Evolutionary conservation across 2,888 invertebrate species (phyloP).

Genomic region (Drosophila incognita): DNA sequence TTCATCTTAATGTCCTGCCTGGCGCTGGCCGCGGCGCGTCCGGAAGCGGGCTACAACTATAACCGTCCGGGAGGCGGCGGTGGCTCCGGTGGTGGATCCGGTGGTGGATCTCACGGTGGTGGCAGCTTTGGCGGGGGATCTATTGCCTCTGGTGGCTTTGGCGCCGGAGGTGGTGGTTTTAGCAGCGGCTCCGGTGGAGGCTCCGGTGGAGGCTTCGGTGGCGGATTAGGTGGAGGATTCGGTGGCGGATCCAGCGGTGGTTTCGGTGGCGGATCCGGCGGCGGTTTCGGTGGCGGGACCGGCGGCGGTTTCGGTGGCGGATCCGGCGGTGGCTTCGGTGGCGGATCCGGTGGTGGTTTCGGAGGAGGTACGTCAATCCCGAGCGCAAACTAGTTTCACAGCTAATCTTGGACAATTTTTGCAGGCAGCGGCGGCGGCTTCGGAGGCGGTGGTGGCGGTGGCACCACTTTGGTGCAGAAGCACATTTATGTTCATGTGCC

Average conservation of each 20-base stretch:
- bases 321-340: slow-evolving; percentile 62
- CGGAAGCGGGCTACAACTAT: slow-evolving; percentile 85
- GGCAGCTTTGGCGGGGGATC: not conserved
- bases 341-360: slow-evolving; percentile 60
- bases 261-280: slow-evolving; percentile 59
- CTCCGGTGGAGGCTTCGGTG: slow-evolving; percentile 37
- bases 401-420: slow-evolving; percentile 42
- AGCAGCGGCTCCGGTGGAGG: slow-evolving; percentile 34
- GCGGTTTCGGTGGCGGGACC: slow-evolving; percentile 61
- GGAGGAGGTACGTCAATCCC: slow-evolving; percentile 67
- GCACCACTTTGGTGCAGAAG: slow-evolving; percentile 89
- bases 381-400: slow-evolving; percentile 4
- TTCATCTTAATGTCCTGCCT: slow-evolving; percentile 85
- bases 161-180: slow-evolving; percentile 63
- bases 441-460: slow-evolving; percentile 81
- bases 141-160: not conserved
- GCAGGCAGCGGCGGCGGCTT: slow-evolving; percentile 70
- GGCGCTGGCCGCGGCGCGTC: slow-evolving; percentile 84
- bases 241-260: slow-evolving; percentile 55
- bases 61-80: slow-evolving; percentile 85
- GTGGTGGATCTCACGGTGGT: slow-evolving; percentile 53
- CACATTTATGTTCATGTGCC: slow-evolving; percentile 96
- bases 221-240: slow-evolving; percentile 58
- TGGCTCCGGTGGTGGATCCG: slow-evolving; percentile 76
- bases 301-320: slow-evolving; percentile 61